Percentiles rank a stretch among this genome's conserved stretches.
phyloP scores from a whole-genome alignment of 2,888 invertebrate species.

The Megalurothrips usitatus region DNA sequence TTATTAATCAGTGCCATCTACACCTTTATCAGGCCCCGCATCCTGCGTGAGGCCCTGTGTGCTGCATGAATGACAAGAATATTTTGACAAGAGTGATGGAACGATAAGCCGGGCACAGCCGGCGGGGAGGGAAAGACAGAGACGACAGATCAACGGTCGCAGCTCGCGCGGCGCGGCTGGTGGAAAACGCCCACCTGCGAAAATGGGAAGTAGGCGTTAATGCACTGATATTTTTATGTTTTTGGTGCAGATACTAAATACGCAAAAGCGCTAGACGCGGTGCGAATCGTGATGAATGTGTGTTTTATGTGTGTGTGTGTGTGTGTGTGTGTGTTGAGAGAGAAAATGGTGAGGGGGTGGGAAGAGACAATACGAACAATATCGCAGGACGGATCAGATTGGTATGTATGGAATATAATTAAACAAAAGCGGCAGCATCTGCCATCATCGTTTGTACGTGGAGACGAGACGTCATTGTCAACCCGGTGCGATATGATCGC shows the following conservation, averaged over 20 bases:
- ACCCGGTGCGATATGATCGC: background rate
- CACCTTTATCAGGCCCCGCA: constrained; percentile 16
- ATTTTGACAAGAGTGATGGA: constrained; percentile 22
- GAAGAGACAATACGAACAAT: background rate
- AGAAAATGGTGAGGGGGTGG: background rate
- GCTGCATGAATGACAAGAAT: background rate
- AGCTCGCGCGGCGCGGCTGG: background rate
- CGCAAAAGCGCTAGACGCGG: too few species aligned
- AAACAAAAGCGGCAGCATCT: constrained; percentile 18
- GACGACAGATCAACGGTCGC: background rate
- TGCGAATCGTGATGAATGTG: too few species aligned
- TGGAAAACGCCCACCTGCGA: too few species aligned
- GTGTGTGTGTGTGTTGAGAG: background rate
- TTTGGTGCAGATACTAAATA: too few species aligned
- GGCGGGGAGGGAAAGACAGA: background rate
- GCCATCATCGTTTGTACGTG: background rate
- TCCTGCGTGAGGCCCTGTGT: background rate
- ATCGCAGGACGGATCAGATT: constrained; percentile 1
- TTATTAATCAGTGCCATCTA: constrained; percentile 20
- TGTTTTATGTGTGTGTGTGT: background rate
- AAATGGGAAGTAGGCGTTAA: too few species aligned
- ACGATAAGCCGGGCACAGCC: background rate
- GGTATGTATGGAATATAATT: constrained; percentile 17
- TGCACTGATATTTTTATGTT: too few species aligned
- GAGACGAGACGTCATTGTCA: constrained; percentile 7